Percentiles rank a stretch among this genome's conserved stretches.
Conservation (phyloP, 2,797 vertebrate genomes). For the Huso huso region DNA sequence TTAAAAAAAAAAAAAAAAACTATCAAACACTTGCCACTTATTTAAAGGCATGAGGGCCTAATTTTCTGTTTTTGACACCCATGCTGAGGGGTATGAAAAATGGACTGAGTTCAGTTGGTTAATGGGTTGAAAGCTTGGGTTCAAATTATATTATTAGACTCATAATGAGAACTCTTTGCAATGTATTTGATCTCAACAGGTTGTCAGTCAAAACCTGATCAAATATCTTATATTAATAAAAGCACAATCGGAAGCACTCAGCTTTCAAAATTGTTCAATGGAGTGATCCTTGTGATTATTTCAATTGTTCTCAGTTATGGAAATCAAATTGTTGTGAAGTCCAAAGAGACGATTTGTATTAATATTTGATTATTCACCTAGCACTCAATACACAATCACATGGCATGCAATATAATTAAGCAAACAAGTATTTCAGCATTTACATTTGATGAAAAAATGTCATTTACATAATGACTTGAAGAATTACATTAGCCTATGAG, state of each 20-base stretch:
- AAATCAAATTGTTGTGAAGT: background rate
- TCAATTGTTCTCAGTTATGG: background rate
- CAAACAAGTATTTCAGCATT: background rate
- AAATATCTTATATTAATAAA: background rate
- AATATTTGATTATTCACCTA: background rate
- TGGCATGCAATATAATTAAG: background rate
- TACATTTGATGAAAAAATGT: background rate
- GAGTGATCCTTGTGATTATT: background rate
- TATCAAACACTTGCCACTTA: too few relatives aligned
- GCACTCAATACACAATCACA: background rate
- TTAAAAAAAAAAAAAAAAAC: too few relatives aligned
- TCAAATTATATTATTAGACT: background rate
- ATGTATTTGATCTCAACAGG: background rate
- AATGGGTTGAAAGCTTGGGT: background rate
- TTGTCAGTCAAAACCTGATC: background rate
- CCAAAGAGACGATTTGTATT: background rate
- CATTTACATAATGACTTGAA: background rate
- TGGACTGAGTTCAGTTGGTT: too few relatives aligned
- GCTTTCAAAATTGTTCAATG: background rate
- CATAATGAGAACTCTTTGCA: background rate
- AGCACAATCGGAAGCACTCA: background rate
- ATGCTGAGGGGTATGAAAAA: too few relatives aligned
- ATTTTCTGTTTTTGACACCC: too few relatives aligned
- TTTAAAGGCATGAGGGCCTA: too few relatives aligned
- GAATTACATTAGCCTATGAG: background rate